These are phyloP conservation scores for Pheosia gnoma DNA, from an alignment of 2,888 invertebrate species.

Conservation along the genomic window DNA sequence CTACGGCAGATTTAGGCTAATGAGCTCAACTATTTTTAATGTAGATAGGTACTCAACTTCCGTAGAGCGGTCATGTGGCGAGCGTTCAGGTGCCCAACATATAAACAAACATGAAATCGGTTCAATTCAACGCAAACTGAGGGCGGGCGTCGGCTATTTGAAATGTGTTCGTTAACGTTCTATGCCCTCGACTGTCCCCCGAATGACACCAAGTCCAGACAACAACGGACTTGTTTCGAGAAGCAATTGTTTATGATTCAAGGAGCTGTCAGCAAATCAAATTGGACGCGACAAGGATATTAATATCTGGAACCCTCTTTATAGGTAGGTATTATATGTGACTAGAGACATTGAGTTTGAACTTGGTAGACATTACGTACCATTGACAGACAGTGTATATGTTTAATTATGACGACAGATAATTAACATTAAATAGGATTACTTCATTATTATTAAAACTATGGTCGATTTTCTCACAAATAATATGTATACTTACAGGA, in stretches of 20 bases:
- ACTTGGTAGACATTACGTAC: neutral
- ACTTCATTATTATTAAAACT: too few species aligned
- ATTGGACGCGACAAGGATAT: neutral
- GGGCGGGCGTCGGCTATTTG: slow-evolving; percentile 14
- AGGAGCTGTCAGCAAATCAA: neutral
- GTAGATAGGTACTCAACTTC: slow-evolving; percentile 38
- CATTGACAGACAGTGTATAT: neutral
- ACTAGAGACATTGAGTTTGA: neutral
- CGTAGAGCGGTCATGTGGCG: slow-evolving; percentile 40
- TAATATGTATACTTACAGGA: too few species aligned
- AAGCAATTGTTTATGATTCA: neutral
- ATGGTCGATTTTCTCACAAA: too few species aligned
- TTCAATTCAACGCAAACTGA: slow-evolving; percentile 38
- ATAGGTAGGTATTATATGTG: too few species aligned
- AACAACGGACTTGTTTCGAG: neutral
- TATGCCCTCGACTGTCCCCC: slow-evolving; percentile 21
- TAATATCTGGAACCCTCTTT: neutral
- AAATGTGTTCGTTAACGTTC: slow-evolving; percentile 10
- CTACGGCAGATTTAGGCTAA: slow-evolving; percentile 49
- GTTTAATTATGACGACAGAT: neutral
- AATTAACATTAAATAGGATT: neutral
- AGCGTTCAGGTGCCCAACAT: slow-evolving; percentile 48
- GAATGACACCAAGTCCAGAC: slow-evolving; percentile 25
- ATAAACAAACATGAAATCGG: slow-evolving; percentile 51
- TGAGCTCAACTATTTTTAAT: slow-evolving; percentile 57